A percentile compares a stretch with the other conserved stretches of the same genome.
These are phyloP conservation scores for Delia radicum DNA, from an alignment of 1,140 invertebrate genomes.

Conservation along the genomic window DNA sequence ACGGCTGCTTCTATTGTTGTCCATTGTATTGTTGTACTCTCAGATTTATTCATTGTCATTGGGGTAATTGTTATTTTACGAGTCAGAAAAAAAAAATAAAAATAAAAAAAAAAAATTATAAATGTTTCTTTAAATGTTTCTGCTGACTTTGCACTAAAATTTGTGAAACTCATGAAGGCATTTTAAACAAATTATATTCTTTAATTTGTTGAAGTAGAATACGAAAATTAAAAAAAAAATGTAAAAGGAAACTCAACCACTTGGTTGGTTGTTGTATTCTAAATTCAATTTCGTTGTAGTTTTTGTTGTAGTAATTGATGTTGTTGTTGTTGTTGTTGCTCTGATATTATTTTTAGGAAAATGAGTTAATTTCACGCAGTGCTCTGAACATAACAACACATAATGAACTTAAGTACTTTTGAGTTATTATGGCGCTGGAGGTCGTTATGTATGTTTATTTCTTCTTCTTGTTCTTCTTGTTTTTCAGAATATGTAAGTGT, in stretches of 20 bases:
- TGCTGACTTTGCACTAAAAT: not conserved
- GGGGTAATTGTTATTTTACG: not conserved
- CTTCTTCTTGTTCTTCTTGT: not conserved
- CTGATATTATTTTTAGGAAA: slow-evolving; percentile 15
- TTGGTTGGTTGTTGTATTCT: not conserved
- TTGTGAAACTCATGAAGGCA: not conserved
- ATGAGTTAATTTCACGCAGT: slow-evolving; percentile 23
- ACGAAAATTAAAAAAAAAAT: not conserved
- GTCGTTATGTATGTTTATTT: not conserved
- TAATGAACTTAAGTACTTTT: slow-evolving; percentile 22
- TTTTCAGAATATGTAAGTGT: not conserved
- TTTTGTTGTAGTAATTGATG: not conserved
- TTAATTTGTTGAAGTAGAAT: not conserved
- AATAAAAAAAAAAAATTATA: not conserved
- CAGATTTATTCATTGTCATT: not conserved
- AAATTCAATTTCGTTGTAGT: not conserved
- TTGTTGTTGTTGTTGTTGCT: slow-evolving; percentile 3
- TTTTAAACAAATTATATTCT: not conserved
- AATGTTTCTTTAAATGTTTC: not conserved
- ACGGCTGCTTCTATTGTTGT: not conserved
- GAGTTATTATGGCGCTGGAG: slow-evolving; percentile 18
- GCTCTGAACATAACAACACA: not conserved
- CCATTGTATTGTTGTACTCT: not conserved
- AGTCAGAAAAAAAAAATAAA: not conserved
- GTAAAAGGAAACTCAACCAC: not conserved